Base-by-base conservation (phyloP, 2,113 vertebrate genomes). In the Micromys minutus region DNA sequence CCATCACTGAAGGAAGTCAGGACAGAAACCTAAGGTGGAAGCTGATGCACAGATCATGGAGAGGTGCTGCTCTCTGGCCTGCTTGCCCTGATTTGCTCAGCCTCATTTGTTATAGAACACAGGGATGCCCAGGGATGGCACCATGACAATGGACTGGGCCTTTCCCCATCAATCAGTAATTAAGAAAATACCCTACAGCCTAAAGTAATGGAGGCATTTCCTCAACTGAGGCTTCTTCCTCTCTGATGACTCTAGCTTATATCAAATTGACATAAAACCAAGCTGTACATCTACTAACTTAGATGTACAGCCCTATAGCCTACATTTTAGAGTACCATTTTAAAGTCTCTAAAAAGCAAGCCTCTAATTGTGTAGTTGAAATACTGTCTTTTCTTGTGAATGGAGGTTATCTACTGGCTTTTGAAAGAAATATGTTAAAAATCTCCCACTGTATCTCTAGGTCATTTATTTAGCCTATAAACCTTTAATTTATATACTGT, bases 401-500 rank as follows among this genome's bases (percentile, higher is more conserved):
- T 79, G 31, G 47, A 36, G 31, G 34, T 55, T 79, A 79, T 55
- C 50, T 79, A 79, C 50, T 79, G 34, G 34, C 76, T 22, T 55
- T 34, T 36, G 76, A 36, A 79, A 55, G 50, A 79, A 79, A 55
- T 55, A 55, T 3, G 34, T 34, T 80, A 80, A 80, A 80, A 55
- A 55, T 55, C 34, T 57, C 34, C 34, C 34, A 57, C 21, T n/a
- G 5, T 52, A 45, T 63, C 12, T 80, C 21, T 50, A 91, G 29
- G 31, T 36, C 89, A 4, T 87, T 72, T 81, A 61, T 45, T 74
- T 67, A 89, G 36, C 36, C 57, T n/a, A 9, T 72, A 89, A 59
- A 95, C 19, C 50, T 55, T 55, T 80, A 24, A 74, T 72, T 85
- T 90, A 87, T 91, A 57, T 72, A 72, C 26, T 93, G 21, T 84